Evolutionary conservation across 64 coral and sea anemone genomes (phyloP), one percentile per base, ranked within the genome.

Genomic region (Stylophora pistillata): DNA sequence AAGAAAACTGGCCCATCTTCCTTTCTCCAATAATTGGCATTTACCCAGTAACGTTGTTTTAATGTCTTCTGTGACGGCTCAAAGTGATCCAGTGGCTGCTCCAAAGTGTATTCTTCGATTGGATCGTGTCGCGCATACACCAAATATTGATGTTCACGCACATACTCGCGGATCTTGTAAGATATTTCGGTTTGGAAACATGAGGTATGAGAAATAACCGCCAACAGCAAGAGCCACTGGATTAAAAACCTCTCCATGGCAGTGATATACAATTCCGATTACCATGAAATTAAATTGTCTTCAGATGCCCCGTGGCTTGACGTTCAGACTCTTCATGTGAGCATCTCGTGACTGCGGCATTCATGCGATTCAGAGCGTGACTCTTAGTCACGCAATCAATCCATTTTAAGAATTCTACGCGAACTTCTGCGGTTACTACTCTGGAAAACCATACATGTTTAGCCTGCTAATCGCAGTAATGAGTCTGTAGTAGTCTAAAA

Each of bases 51-150:
- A 12, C 94, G 86, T 58, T 92, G 94, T n/a, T 60, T 81, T 30
- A 78, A 95, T 10, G 73, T 65, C 9, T 86, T 83, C 3, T 53
- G 63, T 14, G 86, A 41, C 7, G 82, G 78, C 65, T 95, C 89
- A 74, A 95, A 92, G 73, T 95, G 94, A 79, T 95, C 94, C 17
- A 95, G 18, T 18, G 78, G 86, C 25, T 95, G 94, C 18, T 56
- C 37, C 15, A 95, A 61, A 20, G 30, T 81, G 26, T 76, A 61
- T 37, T 79, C 86, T 20, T 89, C 66, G 13, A 91, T 81, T 2
- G 33, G 30, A 29, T 59, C 29, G 15, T 58, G 41, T 13, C 60
- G 83, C 25, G 27, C 74, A 1, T 73, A 64, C 26, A 60, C 15
- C 30, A 75, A 73, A 15, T 79, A 62, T 21, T 75, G 74, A 73